Evolutionary conservation across 1,140 invertebrate genomes (phyloP).

Genomic region (Venustaconcha ellipsiformis): DNA sequence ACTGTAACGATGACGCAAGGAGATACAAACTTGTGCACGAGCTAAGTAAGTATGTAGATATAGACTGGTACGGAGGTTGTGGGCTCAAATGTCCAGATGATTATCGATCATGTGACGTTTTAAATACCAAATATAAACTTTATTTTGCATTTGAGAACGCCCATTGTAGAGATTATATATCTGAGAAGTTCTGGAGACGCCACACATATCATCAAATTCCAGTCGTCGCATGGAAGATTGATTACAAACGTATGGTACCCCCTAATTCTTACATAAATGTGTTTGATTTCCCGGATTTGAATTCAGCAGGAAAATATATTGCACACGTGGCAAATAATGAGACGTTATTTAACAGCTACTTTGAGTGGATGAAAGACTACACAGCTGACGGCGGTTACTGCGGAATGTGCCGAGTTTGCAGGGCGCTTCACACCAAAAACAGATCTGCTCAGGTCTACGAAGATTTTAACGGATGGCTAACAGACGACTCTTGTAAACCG

Average conservation of each 20-base stretch:
- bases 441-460: constrained; percentile 46
- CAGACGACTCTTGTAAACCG: constrained; percentile 38
- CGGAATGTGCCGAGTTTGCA: constrained; percentile 39
- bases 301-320: constrained; percentile 87
- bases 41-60: constrained; percentile 71
- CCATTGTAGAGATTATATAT: constrained; percentile 66
- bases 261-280: constrained; percentile 92
- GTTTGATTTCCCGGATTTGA: constrained; percentile 90
- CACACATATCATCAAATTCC: constrained; percentile 51
- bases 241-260: constrained; percentile 58
- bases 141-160: constrained; percentile 72
- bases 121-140: constrained; percentile 86
- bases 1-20: constrained; percentile 73
- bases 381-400: constrained; percentile 39
- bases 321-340: constrained; percentile 69
- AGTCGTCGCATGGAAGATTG: constrained; percentile 56
- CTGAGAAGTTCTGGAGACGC: constrained; percentile 65
- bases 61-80: constrained; percentile 77
- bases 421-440: constrained; percentile 40
- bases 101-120: constrained; percentile 40
- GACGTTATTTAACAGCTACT: constrained; percentile 62
- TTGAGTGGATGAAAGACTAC: constrained; percentile 53
- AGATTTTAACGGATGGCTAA: constrained; percentile 51
- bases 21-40: constrained; percentile 72
- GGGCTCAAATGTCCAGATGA: constrained; percentile 44